phyloP scores from a whole-genome alignment of 2,888 invertebrate species.

The Orthosia cruda region DNA sequence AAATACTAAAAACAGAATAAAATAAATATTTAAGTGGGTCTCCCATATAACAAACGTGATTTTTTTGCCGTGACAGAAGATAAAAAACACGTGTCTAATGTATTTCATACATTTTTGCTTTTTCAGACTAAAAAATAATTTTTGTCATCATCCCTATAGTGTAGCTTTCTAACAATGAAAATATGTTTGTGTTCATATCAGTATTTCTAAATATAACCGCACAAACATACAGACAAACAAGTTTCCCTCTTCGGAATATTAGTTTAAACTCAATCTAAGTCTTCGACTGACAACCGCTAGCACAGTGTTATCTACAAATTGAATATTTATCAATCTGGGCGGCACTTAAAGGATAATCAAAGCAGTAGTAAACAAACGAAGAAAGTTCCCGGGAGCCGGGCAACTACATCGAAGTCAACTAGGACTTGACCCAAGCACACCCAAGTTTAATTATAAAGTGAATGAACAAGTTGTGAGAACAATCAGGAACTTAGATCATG shows the following conservation, averaged over 20 bases:
- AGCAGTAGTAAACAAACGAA: slow-evolving; percentile 85
- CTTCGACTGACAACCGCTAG: slow-evolving; percentile 38
- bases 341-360: slow-evolving; percentile 83
- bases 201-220: not conserved
- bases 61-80: too few species aligned
- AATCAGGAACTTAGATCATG: slow-evolving; percentile 85
- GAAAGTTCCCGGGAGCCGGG: slow-evolving; percentile 80
- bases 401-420: slow-evolving; percentile 84
- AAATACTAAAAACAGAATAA: too few species aligned
- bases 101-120: too few species aligned
- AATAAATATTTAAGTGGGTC: too few species aligned
- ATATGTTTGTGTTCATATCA: too few species aligned
- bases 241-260: not conserved
- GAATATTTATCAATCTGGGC: slow-evolving; percentile 80
- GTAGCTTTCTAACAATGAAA: not conserved
- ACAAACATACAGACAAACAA: not conserved
- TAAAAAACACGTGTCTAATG: too few species aligned
- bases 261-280: not conserved
- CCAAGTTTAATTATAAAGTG: slow-evolving; percentile 90
- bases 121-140: too few species aligned
- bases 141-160: not conserved
- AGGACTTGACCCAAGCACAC: slow-evolving; percentile 88
- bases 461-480: slow-evolving; percentile 84
- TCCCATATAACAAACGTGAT: too few species aligned
- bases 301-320: slow-evolving; percentile 65